Percentiles rank a stretch among this genome's conserved stretches.
Conservation (phyloP, 2,888 invertebrate species). For the Oxyscelio sp. region DNA sequence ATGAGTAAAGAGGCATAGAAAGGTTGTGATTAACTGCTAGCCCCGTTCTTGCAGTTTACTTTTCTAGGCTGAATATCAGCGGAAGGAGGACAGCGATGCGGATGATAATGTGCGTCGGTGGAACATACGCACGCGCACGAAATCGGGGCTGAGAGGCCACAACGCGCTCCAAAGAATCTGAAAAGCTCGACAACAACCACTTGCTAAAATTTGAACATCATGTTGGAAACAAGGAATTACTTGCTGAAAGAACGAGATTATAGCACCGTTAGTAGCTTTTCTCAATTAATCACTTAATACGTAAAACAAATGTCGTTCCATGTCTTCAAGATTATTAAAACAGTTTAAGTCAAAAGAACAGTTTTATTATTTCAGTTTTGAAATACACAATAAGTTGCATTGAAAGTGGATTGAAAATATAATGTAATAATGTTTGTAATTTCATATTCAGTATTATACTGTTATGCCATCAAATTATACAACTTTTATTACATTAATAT, state of each 20-base stretch:
- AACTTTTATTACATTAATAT: no score
- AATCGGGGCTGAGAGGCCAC: constrained; percentile 83
- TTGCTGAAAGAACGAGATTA: constrained; percentile 80
- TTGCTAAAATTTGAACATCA: constrained; percentile 84
- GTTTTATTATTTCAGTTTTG: no score
- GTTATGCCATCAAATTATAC: no score
- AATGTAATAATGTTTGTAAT: no score
- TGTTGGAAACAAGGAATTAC: constrained; percentile 83
- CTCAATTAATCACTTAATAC: constrained; percentile 13
- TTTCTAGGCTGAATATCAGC: constrained; percentile 72
- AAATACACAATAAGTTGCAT: no score
- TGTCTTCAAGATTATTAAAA: no score
- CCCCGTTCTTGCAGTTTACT: constrained; percentile 76
- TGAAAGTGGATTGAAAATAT: no score
- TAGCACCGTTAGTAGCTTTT: constrained; percentile 80
- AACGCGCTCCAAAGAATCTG: constrained; percentile 82
- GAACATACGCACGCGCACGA: constrained; percentile 77
- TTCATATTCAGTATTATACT: no score
- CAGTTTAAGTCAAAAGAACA: no score
- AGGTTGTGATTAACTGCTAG: constrained; percentile 76
- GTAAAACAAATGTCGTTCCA: constrained; percentile 11
- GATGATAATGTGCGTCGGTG: constrained; percentile 59
- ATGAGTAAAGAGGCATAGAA: constrained; percentile 41
- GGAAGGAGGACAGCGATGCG: constrained; percentile 54
- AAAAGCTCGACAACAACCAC: constrained; percentile 85